Base-by-base conservation (phyloP, 2,888 invertebrate genomes). In the Chymomyza fuscimana region DNA sequence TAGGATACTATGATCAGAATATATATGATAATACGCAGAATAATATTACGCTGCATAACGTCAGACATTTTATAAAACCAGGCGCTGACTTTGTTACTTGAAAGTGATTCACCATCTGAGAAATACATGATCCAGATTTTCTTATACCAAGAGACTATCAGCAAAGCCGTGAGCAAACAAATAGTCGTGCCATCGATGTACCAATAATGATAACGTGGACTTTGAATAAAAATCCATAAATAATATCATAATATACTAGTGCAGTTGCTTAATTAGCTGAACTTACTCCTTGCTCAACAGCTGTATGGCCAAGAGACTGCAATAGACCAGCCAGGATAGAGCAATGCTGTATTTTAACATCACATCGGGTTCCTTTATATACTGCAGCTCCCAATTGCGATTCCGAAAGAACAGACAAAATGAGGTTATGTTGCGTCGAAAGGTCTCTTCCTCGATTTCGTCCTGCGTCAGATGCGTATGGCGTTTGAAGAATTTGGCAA, bases 321-420 rank as follows among this genome's bases (percentile, higher is more conserved):
- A 72, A 58, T 95, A 92, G 19, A 95, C 93, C 51, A 94, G 86
- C 46, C 94, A 91, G 46, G 94, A 93, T 78, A 94, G 93, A 0
- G 94, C 91, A 40, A 96, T 92, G 88, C 96, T 97, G 90, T 96
- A 97, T 90, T 97, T 97, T 88, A 97, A 96, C 76, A 97, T 93
- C 0, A 96, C 95, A 92, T 98, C 98, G 0, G 95, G 94, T 79
- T 96, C 94, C 64, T 93, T 92, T 63, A 96, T 91, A 90, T 96
- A 97, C 4, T 94, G 94, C 80, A 94, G 92, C 91, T 98, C 97
- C 92, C 94, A 93, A 52, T 92, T 93, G 70, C 92, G 93, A 80
- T 94, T 93, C 78, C 92, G 93, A 89, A 96, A 96, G 58, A 94
- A 93, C 71, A 96, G 89, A 67, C 94, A 93, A 78, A 94, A 92